A percentile compares a stretch with the other conserved stretches of the same genome.
Evolutionary conservation across 2,797 vertebrate genomes (phyloP).

Genomic region (Premnoplex brunnescens): DNA sequence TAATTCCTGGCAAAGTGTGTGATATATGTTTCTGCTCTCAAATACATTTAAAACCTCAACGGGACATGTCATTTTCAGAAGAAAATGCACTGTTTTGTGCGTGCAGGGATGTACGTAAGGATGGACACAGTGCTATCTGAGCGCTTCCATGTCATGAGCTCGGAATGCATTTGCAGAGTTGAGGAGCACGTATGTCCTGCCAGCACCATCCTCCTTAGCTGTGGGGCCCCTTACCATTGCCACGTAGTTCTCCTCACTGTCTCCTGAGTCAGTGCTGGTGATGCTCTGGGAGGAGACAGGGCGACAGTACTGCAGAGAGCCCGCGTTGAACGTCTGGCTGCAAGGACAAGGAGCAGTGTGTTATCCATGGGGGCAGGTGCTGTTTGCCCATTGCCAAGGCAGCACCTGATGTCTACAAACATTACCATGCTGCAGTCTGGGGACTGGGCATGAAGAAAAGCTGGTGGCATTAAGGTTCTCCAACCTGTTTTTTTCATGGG

Average conservation of each 20-base stretch:
- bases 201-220: not conserved
- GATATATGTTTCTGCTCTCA: not conserved
- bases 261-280: slow-evolving; percentile 98
- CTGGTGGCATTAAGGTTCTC: not conserved
- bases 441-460: not conserved
- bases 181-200: not conserved
- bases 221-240: slow-evolving; percentile 85
- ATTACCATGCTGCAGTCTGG: not conserved
- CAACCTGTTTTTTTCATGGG: not conserved
- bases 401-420: not conserved
- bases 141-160: not conserved
- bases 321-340: slow-evolving; percentile 87
- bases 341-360: not conserved
- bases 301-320: slow-evolving; percentile 91
- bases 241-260: slow-evolving; percentile 99
- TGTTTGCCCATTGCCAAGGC: not conserved
- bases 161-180: not conserved
- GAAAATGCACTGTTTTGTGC: not conserved
- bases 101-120: not conserved
- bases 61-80: not conserved
- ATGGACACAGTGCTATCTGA: not conserved
- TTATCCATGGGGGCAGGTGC: not conserved
- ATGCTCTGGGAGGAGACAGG: slow-evolving; percentile 98
- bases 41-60: not conserved
- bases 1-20: not conserved